A percentile compares a stretch with the other conserved stretches of the same genome.
These are phyloP conservation scores for Pomatorhinus ruficollis DNA, from an alignment of 2,113 vertebrate genomes.

Conservation along the genomic window DNA sequence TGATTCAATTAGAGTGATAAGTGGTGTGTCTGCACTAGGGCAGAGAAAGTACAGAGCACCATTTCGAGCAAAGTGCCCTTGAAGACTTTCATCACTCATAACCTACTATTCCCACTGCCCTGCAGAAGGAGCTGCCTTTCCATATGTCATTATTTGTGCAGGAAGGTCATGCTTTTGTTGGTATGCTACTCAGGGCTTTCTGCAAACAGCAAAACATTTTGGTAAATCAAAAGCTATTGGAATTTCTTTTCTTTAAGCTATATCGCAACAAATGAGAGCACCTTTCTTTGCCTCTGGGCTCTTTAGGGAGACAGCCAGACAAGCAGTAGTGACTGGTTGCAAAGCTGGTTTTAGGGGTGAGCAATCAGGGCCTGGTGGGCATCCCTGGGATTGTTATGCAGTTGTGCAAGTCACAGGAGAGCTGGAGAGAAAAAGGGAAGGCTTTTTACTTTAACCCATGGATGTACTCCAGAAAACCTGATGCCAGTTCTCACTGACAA, in stretches of 20 bases:
- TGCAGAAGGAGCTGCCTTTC: conserved; percentile 21
- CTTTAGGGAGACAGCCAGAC: not conserved
- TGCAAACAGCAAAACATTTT: not conserved
- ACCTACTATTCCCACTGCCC: not conserved
- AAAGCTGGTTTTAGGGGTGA: not conserved
- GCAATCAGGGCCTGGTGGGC: not conserved
- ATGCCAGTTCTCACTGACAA: not conserved
- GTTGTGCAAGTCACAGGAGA: not conserved
- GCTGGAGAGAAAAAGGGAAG: not conserved
- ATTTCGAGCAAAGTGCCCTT: conserved; percentile 47
- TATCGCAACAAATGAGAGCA: not conserved
- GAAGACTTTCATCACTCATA: conserved; percentile 51
- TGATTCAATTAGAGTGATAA: conserved; percentile 60
- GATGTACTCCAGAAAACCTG: not conserved
- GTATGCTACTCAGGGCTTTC: conserved; percentile 21
- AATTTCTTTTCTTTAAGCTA: not conserved
- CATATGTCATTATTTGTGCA: not conserved
- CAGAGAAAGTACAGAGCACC: not conserved
- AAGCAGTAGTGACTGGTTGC: not conserved
- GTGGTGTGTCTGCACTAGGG: conserved; percentile 13
- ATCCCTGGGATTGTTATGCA: not conserved
- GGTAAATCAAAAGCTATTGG: not conserved
- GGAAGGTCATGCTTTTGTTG: conserved; percentile 27
- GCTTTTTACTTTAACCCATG: not conserved
- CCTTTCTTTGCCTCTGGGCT: not conserved